A percentile compares a stretch with the other conserved stretches of the same genome.
Evolutionary conservation across 2,797 vertebrate genomes (phyloP).

Genomic region (Catostomus latipinnis): DNA sequence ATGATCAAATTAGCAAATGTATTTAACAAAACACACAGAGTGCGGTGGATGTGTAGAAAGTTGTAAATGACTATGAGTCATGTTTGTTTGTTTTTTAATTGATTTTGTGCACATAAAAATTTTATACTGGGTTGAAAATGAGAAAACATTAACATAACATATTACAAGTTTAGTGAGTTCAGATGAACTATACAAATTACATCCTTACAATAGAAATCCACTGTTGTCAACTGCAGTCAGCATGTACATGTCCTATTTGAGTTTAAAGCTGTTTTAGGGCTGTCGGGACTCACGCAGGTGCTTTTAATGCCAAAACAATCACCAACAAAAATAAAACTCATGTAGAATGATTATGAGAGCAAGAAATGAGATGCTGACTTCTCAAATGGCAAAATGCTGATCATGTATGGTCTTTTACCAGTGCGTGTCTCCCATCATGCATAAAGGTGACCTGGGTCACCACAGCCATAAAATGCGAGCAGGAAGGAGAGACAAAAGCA

Average conservation of each 20-base stretch:
- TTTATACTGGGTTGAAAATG: too few relatives aligned
- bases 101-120: too few relatives aligned
- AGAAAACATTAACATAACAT: too few relatives aligned
- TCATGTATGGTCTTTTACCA: slow-evolving; percentile 32
- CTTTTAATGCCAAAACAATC: background rate
- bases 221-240: background rate
- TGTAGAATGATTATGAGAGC: background rate
- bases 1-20: too few relatives aligned
- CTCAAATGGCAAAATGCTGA: slow-evolving; percentile 20
- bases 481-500: slow-evolving; percentile 67
- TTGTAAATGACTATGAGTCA: too few relatives aligned
- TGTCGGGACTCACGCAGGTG: background rate
- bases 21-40: too few relatives aligned
- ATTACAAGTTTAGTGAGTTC: too few relatives aligned
- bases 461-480: slow-evolving; percentile 71
- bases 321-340: slow-evolving; percentile 7
- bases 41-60: too few relatives aligned
- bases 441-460: slow-evolving; percentile 68
- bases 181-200: background rate
- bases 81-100: too few relatives aligned
- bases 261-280: background rate
- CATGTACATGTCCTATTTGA: background rate
- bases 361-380: slow-evolving; percentile 11
- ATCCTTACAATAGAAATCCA: background rate
- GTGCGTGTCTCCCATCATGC: slow-evolving; percentile 69